Conservation (phyloP, 2,797 vertebrate genomes). For the Lophotriccus pileatus region DNA sequence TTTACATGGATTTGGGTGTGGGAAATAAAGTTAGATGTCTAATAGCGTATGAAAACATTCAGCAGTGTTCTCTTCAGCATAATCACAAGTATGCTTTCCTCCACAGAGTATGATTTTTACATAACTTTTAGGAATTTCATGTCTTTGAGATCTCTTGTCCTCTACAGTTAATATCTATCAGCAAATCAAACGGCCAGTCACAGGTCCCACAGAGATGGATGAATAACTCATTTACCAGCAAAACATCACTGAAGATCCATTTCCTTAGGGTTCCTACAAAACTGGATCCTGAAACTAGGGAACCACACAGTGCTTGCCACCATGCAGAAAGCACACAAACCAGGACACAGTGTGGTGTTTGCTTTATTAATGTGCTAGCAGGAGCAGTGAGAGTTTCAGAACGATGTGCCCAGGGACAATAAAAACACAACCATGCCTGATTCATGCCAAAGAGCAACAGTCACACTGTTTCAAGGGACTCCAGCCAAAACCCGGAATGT, state of each 20-base stretch:
- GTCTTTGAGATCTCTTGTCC: not conserved
- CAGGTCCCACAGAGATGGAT: not conserved
- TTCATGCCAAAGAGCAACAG: not conserved
- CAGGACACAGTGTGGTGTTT: fast-evolving
- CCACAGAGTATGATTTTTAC: not conserved
- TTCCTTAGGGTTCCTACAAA: not conserved
- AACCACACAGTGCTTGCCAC: not conserved
- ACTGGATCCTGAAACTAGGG: not conserved
- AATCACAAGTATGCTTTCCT: not conserved
- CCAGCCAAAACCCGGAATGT: not conserved
- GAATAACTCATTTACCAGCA: not conserved
- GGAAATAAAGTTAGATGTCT: not conserved
- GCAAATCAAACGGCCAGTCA: not conserved
- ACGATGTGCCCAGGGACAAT: not conserved
- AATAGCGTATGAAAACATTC: not conserved
- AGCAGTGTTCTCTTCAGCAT: not conserved
- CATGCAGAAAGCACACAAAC: not conserved
- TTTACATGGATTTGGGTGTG: not conserved
- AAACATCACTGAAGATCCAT: not conserved
- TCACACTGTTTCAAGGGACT: not conserved
- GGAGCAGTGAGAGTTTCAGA: not conserved
- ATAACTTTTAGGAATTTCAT: not conserved
- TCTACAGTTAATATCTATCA: not conserved
- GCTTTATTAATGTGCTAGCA: not conserved
- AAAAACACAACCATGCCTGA: not conserved